A percentile compares a stretch with the other conserved stretches of the same genome.
These are phyloP conservation scores for Taenaris catops DNA, from an alignment of 2,888 invertebrate species.

Conservation along the genomic window DNA sequence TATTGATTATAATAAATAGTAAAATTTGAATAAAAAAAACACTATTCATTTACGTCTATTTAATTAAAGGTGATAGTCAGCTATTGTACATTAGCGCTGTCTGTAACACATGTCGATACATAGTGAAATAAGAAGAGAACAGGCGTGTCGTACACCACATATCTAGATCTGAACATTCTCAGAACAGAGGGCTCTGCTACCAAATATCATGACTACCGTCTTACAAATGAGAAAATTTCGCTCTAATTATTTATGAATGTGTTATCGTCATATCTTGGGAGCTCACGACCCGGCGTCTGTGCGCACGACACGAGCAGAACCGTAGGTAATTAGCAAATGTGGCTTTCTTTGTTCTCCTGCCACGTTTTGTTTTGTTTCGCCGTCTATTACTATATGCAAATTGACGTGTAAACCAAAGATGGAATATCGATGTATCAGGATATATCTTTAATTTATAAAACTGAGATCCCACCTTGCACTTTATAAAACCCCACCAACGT, in stretches of 20 bases:
- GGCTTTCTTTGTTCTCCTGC: conserved; percentile 78
- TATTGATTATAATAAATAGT: too few species aligned
- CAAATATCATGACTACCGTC: conserved; percentile 79
- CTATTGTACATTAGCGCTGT: conserved; percentile 16
- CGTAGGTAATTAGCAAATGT: conserved; percentile 76
- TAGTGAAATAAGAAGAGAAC: conserved; percentile 56
- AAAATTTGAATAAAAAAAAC: background rate
- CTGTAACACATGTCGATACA: conserved; percentile 28
- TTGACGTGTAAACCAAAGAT: conserved; percentile 49
- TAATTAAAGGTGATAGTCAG: background rate
- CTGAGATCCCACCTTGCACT: too few species aligned
- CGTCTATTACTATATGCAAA: conserved; percentile 62
- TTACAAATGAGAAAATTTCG: conserved; percentile 80
- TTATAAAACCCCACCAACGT: too few species aligned
- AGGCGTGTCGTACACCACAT: conserved; percentile 66
- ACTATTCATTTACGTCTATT: background rate
- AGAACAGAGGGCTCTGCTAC: conserved; percentile 69
- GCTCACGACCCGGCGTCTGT: conserved; percentile 76
- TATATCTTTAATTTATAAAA: too few species aligned
- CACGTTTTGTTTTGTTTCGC: conserved; percentile 62
- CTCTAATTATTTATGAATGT: conserved; percentile 81
- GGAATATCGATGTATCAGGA: conserved; percentile 63
- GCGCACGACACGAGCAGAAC: conserved; percentile 77
- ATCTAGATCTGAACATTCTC: conserved; percentile 69
- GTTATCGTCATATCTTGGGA: conserved; percentile 76